Evolutionary conservation across 2,888 invertebrate genomes (phyloP), one percentile per base, ranked within the genome.

Genomic region (Augiades crinisus): DNA sequence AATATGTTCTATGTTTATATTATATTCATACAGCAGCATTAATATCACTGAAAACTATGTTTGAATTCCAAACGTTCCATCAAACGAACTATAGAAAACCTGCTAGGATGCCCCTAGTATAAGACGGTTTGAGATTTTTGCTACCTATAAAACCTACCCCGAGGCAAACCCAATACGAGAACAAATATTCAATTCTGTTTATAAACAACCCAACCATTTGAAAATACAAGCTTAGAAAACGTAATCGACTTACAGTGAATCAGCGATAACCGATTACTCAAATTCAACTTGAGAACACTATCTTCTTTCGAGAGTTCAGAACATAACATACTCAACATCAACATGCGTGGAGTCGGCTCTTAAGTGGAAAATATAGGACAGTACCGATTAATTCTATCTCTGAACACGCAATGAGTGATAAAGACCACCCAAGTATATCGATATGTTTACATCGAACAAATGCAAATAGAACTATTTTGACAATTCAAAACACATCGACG

Each of bases 341-440:
- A 47, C 27, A 27, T 37, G 27, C 22, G 10, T 12, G 14, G 33
- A 12, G n/a, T 19, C 22, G 41, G 13, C 22, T n/a, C 21, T 17
- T 50, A 43, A 43, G 34, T 36, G 36, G 43, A 43, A 43, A 27
- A 50, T 43, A 36, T 50, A 50, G 43, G 50, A 43, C 50, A 43
- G 24, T 14, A 33, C 8, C 7, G 13, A 24, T 14, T 2, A 27
- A 27, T 19, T 36, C 43, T 43, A 50, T 50, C 50, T 36, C 19
- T 7, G 14, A 50, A 50, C 50, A 50, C 50, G 50, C 36, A 50
- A 36, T 43, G 30, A 34, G 7, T 43, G 41, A 50, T 50, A 50
- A 50, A 43, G 50, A 43, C 50, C 50, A 50, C 50, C 50, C 50
- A 50, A 27, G 27, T 33, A 4, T 38, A 38, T 36, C 12, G 8